Base-by-base conservation (phyloP, 2,888 invertebrate species). In the Epicampocera succincta region DNA sequence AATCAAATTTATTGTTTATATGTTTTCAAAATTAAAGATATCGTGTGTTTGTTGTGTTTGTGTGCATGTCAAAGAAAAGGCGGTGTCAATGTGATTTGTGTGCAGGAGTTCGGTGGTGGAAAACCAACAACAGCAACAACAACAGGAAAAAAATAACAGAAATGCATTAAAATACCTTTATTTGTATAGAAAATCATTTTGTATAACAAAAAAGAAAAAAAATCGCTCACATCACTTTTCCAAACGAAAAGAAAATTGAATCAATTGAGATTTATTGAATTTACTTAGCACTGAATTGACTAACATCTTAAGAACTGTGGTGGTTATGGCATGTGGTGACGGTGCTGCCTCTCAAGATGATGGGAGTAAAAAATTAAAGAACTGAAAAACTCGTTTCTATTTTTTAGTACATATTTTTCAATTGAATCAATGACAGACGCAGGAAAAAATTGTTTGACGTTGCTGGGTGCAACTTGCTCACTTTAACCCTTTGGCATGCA, bases 391-490 rank as follows among this genome's bases (percentile, higher is more conserved):
- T 75, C 17, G 82, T 82, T 82, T 33, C 33, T 82, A 38, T 40
- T 50, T 61, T 61, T 69, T 50, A 29, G 13, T 33, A 25, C 12
- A 38, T 29, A 63, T 54, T 54, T 60, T 69, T 63, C 33, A 77
- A 46, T 68, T 58, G 68, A 65, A 52, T 33, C 52, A 33, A 63
- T 65, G 63, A 60, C 68, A 75, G 61, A 69, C 60, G 66, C 58
- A 63, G 72, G 44, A 19, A 75, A 75, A 69, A 69, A 60, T 29
- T 69, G 33, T 68, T 65, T 79, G 60, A 79, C 78, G 78, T 78
- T 82, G 78, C 82, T 82, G 82, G 82, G 78, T 82, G 82, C 82
- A 78, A 82, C 78, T 82, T 78, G 68, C 77, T 63, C 73, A 82
- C 46, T 63, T 66, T 38, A 61, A 17, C 33, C 33, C 33, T 33